Conservation (phyloP, 2,113 vertebrate genomes). For the Empidonax alnorum region DNA sequence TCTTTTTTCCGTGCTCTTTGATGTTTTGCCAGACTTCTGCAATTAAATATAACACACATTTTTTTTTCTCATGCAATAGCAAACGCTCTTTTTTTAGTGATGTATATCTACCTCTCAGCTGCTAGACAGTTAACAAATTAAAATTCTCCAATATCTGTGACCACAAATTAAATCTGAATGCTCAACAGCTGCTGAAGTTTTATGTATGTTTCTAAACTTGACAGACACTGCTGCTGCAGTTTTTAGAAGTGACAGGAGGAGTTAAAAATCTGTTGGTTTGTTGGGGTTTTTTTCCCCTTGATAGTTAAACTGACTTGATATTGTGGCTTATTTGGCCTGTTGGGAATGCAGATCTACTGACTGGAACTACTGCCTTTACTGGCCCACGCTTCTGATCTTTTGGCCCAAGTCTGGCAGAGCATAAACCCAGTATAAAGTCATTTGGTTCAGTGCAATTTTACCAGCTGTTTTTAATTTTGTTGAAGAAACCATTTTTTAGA, state of each 20-base stretch:
- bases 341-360: background rate
- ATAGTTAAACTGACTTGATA: background rate
- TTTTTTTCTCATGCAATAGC: background rate
- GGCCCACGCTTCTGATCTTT: background rate
- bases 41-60: background rate
- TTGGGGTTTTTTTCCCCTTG: background rate
- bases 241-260: background rate
- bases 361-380: background rate
- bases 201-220: background rate
- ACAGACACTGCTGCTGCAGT: background rate
- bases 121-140: background rate
- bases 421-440: background rate
- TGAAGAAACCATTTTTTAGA: background rate
- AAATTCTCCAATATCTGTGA: slow-evolving; percentile 11
- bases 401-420: background rate
- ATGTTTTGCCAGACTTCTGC: slow-evolving; percentile 32
- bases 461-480: background rate
- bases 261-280: background rate
- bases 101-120: background rate
- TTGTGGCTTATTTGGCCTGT: background rate
- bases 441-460: background rate
- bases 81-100: background rate
- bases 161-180: background rate
- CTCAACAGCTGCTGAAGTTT: background rate
- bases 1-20: background rate